Base-by-base conservation (phyloP, 1,140 invertebrate genomes). In the Drosophila truncata region DNA sequence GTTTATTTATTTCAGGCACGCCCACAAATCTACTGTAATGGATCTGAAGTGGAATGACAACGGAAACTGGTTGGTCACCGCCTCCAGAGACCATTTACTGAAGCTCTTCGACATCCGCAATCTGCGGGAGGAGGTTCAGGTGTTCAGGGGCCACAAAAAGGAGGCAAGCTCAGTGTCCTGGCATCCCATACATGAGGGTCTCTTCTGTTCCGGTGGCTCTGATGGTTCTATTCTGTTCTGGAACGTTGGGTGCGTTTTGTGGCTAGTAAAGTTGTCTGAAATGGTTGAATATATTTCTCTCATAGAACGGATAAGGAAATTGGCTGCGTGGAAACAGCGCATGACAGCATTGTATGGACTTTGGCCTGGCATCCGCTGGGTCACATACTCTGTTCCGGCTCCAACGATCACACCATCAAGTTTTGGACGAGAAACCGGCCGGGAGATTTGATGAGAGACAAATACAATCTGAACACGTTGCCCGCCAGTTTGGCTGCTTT, bases 381-480 rank as follows among this genome's bases (percentile, higher is more conserved):
- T 8, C 99, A 99, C 92, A 99, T 99, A 80, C 93, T 99, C 4
- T 99, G 98, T 88, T 99, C 98, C 5, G 98, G 99, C 7, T 99
- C 98, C 25, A 99, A 99, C 94, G 99, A 99, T 94, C 98, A 99
- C 85, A 98, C 98, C 6, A 98, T 96, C 52, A 99, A 99, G 94
- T 99, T 99, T 93, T 99, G 99, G 99, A 99, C 99, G 3, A 94
- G 99, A 71, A 99, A 99, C 94, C 95, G 99, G 46, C 99, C 99
- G 6, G 99, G 99, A 33, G 99, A 99, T 94, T 95, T 96, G 62
- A 99, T 99, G 97, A 95, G 98, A 91, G 99, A 99, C 91, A 99
- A 98, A 94, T 98, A 98, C 91, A 98, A 98, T 94, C 94, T 99
- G n/a, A 99, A 99, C 91, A 98, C 97, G 11, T 93, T 98, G 52